Conservation (phyloP, 2,888 invertebrate species). For the Aspidiotus destructor region DNA sequence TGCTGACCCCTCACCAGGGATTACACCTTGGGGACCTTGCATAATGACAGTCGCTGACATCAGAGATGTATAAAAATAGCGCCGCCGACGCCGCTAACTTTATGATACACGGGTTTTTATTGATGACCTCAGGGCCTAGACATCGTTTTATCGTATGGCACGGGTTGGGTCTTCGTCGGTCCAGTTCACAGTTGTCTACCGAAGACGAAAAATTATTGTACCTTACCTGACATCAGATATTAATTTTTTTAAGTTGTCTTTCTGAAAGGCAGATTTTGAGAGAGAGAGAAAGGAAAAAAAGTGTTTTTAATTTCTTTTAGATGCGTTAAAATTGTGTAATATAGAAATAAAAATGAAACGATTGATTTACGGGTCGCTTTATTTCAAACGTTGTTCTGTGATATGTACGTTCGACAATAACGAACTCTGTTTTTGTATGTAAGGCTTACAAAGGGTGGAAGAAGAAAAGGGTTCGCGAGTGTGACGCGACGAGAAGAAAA, state of each 20-base stretch:
- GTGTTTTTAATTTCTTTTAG: conserved; percentile 21
- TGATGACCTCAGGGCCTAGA: conserved; percentile 29
- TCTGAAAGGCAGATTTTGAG: conserved; percentile 10
- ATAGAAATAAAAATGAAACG: background rate
- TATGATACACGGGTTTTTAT: conserved; percentile 31
- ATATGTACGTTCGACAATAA: no score
- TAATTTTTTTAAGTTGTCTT: conserved; percentile 18
- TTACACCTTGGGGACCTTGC: conserved; percentile 29
- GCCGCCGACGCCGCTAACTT: conserved; percentile 30
- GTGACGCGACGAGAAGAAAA: no score
- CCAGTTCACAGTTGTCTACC: conserved; percentile 26
- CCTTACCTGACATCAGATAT: conserved; percentile 29
- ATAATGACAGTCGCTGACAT: conserved; percentile 32
- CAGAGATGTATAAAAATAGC: conserved; percentile 18
- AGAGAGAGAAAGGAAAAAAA: background rate
- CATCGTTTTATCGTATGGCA: conserved; percentile 19
- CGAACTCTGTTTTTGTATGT: no score
- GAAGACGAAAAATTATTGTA: conserved; percentile 23
- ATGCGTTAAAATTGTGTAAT: background rate
- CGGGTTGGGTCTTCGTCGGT: conserved; percentile 23
- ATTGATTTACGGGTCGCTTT: background rate
- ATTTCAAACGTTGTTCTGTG: no score
- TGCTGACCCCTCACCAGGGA: conserved; percentile 30
- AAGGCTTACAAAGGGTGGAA: no score
- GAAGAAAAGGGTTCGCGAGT: no score